Conservation (phyloP, 2,113 vertebrate species). For the Nymphicus hollandicus region DNA sequence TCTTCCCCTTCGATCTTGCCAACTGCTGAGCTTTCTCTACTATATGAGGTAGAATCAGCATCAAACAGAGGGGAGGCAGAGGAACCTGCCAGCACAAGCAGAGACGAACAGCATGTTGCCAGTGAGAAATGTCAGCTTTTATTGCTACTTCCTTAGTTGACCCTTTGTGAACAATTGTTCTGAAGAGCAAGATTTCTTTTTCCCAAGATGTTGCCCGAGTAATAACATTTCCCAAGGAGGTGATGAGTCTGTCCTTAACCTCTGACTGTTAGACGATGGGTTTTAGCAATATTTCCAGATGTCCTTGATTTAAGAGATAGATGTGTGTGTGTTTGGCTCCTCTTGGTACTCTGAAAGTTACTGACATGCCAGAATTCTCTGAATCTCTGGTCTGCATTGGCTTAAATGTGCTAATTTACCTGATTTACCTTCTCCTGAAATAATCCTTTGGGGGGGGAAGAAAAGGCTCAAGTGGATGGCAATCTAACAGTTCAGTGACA, state of each 20-base stretch:
- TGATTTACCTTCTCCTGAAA: conserved; percentile 2
- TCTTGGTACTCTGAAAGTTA: not conserved
- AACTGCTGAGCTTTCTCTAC: conserved; percentile 59
- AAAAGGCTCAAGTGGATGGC: not conserved
- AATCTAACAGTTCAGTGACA: not conserved
- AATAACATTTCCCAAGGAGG: conserved; percentile 64
- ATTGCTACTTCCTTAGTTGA: conserved; percentile 64
- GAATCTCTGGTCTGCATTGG: not conserved
- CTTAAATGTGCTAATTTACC: conserved; percentile 33
- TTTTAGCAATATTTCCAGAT: not conserved
- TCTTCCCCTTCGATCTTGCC: conserved; percentile 61
- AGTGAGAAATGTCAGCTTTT: conserved; percentile 75
- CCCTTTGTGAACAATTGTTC: conserved; percentile 66
- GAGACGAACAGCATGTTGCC: conserved; percentile 49
- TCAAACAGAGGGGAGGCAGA: conserved; percentile 61
- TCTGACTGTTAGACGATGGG: conserved; percentile 28
- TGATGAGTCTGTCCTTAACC: conserved; percentile 67
- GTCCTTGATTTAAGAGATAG: not conserved
- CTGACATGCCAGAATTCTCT: not conserved
- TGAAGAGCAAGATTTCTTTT: conserved; percentile 65
- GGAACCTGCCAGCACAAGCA: conserved; percentile 62
- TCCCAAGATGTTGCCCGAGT: conserved; percentile 47
- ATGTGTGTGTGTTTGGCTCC: not conserved
- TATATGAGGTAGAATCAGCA: conserved; percentile 64
- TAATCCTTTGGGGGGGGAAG: not conserved